Base-by-base conservation (phyloP, 2,797 vertebrate genomes). In the Pampus argenteus region DNA sequence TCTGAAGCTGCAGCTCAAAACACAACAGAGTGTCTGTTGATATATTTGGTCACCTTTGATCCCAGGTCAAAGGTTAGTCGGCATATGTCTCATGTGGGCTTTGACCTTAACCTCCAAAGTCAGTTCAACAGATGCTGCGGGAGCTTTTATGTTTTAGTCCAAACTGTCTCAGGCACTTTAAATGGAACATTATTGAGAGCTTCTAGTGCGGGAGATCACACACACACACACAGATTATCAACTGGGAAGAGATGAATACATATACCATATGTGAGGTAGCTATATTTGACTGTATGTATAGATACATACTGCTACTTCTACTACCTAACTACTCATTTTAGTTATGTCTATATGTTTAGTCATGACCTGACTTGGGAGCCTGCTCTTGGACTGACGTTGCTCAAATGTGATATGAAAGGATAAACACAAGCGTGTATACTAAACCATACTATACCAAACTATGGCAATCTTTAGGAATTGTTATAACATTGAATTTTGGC, bases 31-130 rank as follows among this genome's bases (percentile, higher is more conserved):
- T 45, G 5, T 75, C 23, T 67, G 54, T 78, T 65, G 22, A 61
- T 56, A 76, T 3, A 23, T 51, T 44, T 66, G 13, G 38, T 52
- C 20, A 60, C 52, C 65, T 76, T 57, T 81, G 66, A 65, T 36
- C 45, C 11, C 15, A 66, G 58, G 81, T 81, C 82, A 84, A 42
- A 86, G 81, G 71, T 87, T 78, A 74, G 40, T 49, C 26, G 31
- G 44, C 34, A 52, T 31, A 74, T 63, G 47, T 45, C 71, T 85
- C 82, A 66, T 64, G 49, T 71, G 75, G 60, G 71, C 61, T 66
- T 65, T 84, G 74, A 81, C 75, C 55, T 78, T 86, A 57, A 88
- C 74, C 86, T 79, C 40, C 68, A 48, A 0, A 42, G 57, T 50
- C 22, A 60, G 11, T 67, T 74, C 66, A 74, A 31, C 31, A 69